Base-by-base conservation (phyloP, 2,888 invertebrate genomes). In the Sarcophaga subvicina region DNA sequence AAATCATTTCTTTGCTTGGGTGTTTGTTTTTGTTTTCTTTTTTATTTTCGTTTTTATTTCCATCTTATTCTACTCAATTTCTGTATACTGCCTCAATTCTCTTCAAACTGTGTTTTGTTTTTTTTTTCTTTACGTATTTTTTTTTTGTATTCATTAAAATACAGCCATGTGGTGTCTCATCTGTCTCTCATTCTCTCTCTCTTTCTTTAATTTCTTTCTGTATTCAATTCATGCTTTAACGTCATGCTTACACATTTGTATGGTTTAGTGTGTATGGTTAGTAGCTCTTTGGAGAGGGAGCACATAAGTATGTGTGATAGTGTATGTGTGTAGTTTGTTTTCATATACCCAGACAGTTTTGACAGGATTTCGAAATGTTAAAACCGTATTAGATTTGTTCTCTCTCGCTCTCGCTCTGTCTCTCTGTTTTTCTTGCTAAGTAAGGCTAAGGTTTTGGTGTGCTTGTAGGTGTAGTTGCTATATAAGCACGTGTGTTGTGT, bases 361-460 rank as follows among this genome's bases (percentile, higher is more conserved):
- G 82, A 83, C 80, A 83, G 76, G 80, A 75, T 80, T 80, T 83
- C 62, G 54, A 83, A 86, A 86, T 83, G 73, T 70, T 27, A 76
- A 86, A 76, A 72, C 71, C 80, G 17, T 78, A 66, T 72, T 49
- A 71, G 77, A 71, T 63, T 76, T 11, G 37, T 3, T 25, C 47
- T 27, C 3, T 14, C 60, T 17, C 5, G 6, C 10, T 77, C 64
- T 79, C 12, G 37, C 66, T 22, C 2, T 25, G 8, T 62, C 17
- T 22, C n/a, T 17, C 37, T 12, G 3, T 64, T 45, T 75, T 77
- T 62, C n/a, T 20, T 47, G 20, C 17, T 20, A 17, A 66, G 4
- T 20, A 45, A 66, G 10, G 45, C 25, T 64, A 25, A 54, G 66
- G 47, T 45, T 72, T 47, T 72, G 11, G 5, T n/a, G 49, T 25